Evolutionary conservation across 1,140 invertebrate genomes (phyloP).

Genomic region (Drosophila lowei): DNA sequence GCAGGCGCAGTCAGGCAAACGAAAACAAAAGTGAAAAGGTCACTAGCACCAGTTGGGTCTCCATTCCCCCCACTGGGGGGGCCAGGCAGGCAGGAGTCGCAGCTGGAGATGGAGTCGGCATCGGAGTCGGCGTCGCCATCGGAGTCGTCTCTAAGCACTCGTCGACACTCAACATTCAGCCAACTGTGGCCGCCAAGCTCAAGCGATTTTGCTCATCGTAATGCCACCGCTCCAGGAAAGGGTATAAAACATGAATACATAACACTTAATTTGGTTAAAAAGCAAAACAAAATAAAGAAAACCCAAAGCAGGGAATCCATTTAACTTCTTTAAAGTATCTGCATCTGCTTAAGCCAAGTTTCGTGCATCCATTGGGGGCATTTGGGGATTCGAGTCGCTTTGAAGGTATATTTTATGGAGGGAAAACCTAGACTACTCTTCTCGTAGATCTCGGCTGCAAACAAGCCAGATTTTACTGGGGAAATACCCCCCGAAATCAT

Average conservation of each 20-base stretch:
- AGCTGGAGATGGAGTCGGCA: no score
- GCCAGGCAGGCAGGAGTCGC: slow-evolving; percentile 37
- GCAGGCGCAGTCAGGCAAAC: slow-evolving; percentile 55
- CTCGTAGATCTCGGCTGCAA: no score
- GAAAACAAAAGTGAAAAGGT: slow-evolving; percentile 82
- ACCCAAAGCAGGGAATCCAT: neutral
- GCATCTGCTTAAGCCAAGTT: no score
- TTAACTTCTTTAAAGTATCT: no score
- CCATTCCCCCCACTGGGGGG: slow-evolving; percentile 5
- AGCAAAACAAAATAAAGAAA: no score
- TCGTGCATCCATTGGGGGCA: no score
- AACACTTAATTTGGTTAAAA: slow-evolving; percentile 26
- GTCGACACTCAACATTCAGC: slow-evolving; percentile 57
- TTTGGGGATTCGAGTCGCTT: no score
- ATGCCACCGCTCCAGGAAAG: slow-evolving; percentile 40
- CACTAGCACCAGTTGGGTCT: slow-evolving; percentile 55
- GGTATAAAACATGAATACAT: slow-evolving; percentile 41
- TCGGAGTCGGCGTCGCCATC: slow-evolving; percentile 20
- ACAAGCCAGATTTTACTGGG: no score
- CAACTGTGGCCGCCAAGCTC: slow-evolving; percentile 73
- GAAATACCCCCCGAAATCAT: no score
- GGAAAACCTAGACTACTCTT: no score
- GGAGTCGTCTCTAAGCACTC: slow-evolving; percentile 40
- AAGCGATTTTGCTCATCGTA: slow-evolving; percentile 50
- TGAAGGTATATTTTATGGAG: no score